These are phyloP conservation scores for Menidia beryllina DNA, from an alignment of 2,113 vertebrate species.

Conservation along the genomic window DNA sequence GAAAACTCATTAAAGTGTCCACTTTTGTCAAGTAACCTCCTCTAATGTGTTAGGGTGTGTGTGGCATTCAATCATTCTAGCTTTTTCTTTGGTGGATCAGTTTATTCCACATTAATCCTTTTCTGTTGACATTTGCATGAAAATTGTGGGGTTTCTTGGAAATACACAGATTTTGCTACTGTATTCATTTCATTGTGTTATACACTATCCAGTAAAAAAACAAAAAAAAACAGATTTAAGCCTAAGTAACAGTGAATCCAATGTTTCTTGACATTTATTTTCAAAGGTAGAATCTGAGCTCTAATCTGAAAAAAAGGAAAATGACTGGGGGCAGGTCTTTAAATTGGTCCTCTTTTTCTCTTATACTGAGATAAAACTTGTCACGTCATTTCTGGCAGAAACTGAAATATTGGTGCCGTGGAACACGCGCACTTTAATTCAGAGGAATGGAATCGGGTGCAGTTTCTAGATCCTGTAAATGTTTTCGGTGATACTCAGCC, in stretches of 20 bases:
- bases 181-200: too few relatives aligned
- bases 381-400: neutral
- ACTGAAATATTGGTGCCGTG: too few relatives aligned
- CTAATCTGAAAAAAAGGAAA: too few relatives aligned
- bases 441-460: neutral
- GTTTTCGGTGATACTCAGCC: constrained; percentile 41
- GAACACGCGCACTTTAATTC: neutral
- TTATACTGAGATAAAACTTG: too few relatives aligned
- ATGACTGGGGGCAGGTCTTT: too few relatives aligned
- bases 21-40: too few relatives aligned
- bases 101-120: neutral
- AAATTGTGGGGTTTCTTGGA: neutral
- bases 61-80: neutral
- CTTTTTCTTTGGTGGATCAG: neutral
- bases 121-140: too few relatives aligned
- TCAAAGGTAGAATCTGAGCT: neutral
- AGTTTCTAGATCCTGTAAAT: neutral
- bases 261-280: neutral
- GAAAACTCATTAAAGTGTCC: neutral
- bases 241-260: neutral
- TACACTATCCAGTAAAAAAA: too few relatives aligned
- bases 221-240: too few relatives aligned
- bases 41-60: too few relatives aligned
- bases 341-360: too few relatives aligned
- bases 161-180: neutral